These are phyloP conservation scores for Chrysotoxum bicinctum DNA, from an alignment of 2,888 invertebrate species.

Conservation along the genomic window DNA sequence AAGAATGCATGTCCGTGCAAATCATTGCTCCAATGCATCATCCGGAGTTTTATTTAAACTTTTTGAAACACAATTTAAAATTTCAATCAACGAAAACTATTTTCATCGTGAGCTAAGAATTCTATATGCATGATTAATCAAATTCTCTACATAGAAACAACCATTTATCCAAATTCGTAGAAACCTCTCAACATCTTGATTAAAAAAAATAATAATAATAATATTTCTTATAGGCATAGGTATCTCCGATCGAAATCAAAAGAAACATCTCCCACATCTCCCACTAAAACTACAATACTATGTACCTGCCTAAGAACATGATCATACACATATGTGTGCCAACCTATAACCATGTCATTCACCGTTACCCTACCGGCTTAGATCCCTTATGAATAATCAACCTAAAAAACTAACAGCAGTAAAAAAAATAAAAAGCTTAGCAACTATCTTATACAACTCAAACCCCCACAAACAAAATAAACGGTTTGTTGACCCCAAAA, in stretches of 20 bases:
- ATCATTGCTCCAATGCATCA: too few relatives aligned
- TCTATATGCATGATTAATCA: background rate
- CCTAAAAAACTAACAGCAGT: slow-evolving; percentile 2
- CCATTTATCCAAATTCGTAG: background rate
- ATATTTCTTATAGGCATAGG: slow-evolving; percentile 4
- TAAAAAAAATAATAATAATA: background rate
- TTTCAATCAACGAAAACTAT: background rate
- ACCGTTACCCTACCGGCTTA: slow-evolving; percentile 45
- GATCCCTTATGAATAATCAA: slow-evolving; percentile 62
- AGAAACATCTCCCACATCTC: slow-evolving; percentile 25
- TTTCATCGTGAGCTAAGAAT: background rate
- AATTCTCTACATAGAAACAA: background rate
- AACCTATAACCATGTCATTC: slow-evolving; percentile 33
- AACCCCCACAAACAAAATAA: slow-evolving; percentile 53
- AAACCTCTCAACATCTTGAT: background rate
- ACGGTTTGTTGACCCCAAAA: slow-evolving; percentile 67
- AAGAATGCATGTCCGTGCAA: too few relatives aligned
- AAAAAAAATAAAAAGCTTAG: slow-evolving; percentile 25
- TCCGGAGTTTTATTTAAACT: too few relatives aligned
- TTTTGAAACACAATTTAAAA: background rate
- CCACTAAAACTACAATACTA: slow-evolving; percentile 5
- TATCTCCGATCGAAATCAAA: slow-evolving; percentile 3
- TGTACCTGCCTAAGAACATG: too few relatives aligned
- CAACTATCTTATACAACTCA: slow-evolving; percentile 49
- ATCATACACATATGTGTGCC: background rate